These are phyloP conservation scores for Epizoanthus rinbou DNA, from an alignment of 92 coral and sea anemone species.

Conservation along the genomic window DNA sequence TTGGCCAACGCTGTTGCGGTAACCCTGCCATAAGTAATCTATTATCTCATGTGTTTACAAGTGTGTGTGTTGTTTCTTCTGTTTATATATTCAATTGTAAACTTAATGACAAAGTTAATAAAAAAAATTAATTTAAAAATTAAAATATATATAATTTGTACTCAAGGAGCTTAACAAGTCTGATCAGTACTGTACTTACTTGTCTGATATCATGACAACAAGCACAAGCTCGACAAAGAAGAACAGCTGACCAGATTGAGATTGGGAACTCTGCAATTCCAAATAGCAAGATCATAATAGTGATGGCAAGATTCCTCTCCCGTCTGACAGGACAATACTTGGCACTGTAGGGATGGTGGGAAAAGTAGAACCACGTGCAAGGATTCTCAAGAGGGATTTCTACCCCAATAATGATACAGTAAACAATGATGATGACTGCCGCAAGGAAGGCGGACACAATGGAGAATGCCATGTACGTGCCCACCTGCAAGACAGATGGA, in stretches of 20 bases:
- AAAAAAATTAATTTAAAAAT: background rate
- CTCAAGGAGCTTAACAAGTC: background rate
- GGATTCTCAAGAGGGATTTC: background rate
- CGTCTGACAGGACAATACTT: slow-evolving; percentile 5
- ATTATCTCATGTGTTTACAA: too few species aligned
- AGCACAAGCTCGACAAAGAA: slow-evolving; percentile 1
- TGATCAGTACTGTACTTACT: background rate
- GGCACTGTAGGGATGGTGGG: slow-evolving; percentile 9
- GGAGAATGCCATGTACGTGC: slow-evolving; percentile 4
- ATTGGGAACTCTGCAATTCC: slow-evolving; percentile 16
- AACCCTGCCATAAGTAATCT: too few species aligned
- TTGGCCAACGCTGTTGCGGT: too few species aligned
- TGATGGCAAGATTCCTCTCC: background rate
- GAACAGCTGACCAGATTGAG: slow-evolving; percentile 20
- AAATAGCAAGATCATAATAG: slow-evolving; percentile 5
- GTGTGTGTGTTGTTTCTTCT: too few species aligned
- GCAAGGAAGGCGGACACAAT: background rate
- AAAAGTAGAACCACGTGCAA: background rate
- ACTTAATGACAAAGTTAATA: too few species aligned
- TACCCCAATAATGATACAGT: background rate
- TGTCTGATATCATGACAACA: background rate
- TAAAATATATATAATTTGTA: background rate
- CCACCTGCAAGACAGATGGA: background rate
- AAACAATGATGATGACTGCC: slow-evolving; percentile 2
- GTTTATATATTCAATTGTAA: too few species aligned